Evolutionary conservation across 2,113 vertebrate species (phyloP).

Genomic region (Macquaria ambigua): DNA sequence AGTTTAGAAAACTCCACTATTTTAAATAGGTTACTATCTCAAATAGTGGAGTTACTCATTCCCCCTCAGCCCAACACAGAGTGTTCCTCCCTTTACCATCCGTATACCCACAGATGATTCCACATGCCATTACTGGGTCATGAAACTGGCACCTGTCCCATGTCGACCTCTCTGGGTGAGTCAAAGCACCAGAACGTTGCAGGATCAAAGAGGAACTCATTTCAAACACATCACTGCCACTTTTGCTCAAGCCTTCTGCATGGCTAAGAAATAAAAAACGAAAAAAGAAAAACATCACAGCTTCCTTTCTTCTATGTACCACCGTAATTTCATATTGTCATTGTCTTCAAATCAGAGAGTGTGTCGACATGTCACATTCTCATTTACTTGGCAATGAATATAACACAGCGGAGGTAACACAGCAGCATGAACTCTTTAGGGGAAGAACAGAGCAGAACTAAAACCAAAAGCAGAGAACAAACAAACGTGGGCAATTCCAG

Average conservation of each 20-base stretch:
- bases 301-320: conserved; percentile 23
- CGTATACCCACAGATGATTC: conserved; percentile 16
- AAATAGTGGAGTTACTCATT: not conserved
- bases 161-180: conserved; percentile 31
- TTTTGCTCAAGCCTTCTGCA: conserved; percentile 31
- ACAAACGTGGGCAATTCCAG: conserved; percentile 12
- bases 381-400: conserved; percentile 50
- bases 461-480: conserved; percentile 22
- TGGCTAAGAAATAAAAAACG: not conserved
- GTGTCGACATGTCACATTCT: conserved; percentile 38
- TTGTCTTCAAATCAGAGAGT: conserved; percentile 39
- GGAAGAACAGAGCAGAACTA: conserved; percentile 28
- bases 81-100: not conserved
- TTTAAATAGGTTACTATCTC: conserved; percentile 21
- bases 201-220: conserved; percentile 52
- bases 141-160: conserved; percentile 47
- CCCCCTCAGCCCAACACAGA: conserved; percentile 3
- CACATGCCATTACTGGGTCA: conserved; percentile 38
- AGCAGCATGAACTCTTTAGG: conserved; percentile 25
- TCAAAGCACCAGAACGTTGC: conserved; percentile 29
- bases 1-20: not conserved
- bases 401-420: conserved; percentile 37
- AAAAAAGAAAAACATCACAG: not conserved
- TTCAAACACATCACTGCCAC: conserved; percentile 14
- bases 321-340: conserved; percentile 22